phyloP scores from a whole-genome alignment of 2,888 invertebrate species.

The Protophormia terraenovae region DNA sequence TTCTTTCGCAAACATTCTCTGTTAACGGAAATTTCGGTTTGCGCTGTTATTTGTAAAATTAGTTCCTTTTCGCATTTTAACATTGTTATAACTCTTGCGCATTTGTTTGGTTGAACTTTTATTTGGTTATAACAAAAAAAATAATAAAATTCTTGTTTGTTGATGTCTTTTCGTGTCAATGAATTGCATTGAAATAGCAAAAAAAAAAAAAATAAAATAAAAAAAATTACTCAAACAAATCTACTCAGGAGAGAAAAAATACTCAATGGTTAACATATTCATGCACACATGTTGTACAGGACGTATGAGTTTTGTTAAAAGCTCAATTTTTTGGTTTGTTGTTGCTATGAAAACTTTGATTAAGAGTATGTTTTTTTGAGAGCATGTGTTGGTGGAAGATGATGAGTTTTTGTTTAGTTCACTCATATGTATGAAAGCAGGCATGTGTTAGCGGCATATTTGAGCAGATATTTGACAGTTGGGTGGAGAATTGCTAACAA shows the following conservation, averaged over 20 bases:
- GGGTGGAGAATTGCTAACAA: constrained; percentile 67
- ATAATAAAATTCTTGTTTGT: constrained; percentile 11
- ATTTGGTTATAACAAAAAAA: constrained; percentile 46
- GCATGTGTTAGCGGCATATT: constrained; percentile 56
- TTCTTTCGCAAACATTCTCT: constrained; percentile 14
- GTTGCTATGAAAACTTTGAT: not conserved
- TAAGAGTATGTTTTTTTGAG: no score
- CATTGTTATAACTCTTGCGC: constrained; percentile 50
- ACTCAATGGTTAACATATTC: no score
- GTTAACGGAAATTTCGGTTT: constrained; percentile 47
- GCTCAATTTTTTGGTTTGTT: not conserved
- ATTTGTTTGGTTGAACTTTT: constrained; percentile 47
- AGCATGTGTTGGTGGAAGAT: no score
- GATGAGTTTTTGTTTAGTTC: constrained; percentile 11
- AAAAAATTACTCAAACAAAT: constrained; percentile 48
- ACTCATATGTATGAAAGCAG: no score
- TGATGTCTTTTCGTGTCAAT: constrained; percentile 64
- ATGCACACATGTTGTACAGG: not conserved
- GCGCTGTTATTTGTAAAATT: constrained; percentile 52
- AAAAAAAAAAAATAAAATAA: no score
- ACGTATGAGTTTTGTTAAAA: not conserved
- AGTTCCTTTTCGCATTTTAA: constrained; percentile 39
- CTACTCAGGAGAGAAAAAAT: not conserved
- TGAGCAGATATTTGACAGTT: constrained; percentile 70
- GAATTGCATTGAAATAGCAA: constrained; percentile 67